Evolutionary conservation across 1,140 invertebrate genomes (phyloP).

Genomic region (Calosoma granatense): DNA sequence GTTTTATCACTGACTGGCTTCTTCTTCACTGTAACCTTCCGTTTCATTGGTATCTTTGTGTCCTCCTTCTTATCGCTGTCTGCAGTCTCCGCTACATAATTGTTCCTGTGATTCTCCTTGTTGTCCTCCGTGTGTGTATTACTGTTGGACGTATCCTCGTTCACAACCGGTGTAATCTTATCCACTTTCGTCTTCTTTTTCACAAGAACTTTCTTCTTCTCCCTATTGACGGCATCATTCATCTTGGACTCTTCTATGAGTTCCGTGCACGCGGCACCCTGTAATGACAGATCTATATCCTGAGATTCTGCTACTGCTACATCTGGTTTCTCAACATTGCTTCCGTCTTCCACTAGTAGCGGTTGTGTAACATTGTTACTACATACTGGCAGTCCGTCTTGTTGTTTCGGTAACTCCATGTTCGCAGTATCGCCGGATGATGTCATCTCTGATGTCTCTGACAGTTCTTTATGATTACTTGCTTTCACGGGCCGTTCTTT

Average conservation of each 20-base stretch:
- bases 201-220: slow-evolving; percentile 29
- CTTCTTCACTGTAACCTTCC: slow-evolving; percentile 28
- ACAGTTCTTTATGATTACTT: background rate
- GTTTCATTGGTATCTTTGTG: slow-evolving; percentile 25
- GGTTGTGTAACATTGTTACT: slow-evolving; percentile 32
- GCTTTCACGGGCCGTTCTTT: slow-evolving; percentile 37
- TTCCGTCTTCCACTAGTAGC: slow-evolving; percentile 25
- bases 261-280: slow-evolving; percentile 32
- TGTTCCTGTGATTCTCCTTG: slow-evolving; percentile 32
- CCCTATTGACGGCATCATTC: slow-evolving; percentile 21
- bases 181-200: slow-evolving; percentile 24
- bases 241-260: slow-evolving; percentile 31
- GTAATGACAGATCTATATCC: slow-evolving; percentile 19
- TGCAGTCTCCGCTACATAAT: slow-evolving; percentile 22
- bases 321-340: slow-evolving; percentile 23
- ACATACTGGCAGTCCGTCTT: slow-evolving; percentile 20
- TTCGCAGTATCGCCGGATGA: slow-evolving; percentile 19
- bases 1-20: slow-evolving; percentile 17
- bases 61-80: slow-evolving; percentile 17
- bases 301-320: slow-evolving; percentile 12
- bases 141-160: slow-evolving; percentile 8
- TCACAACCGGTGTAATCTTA: slow-evolving; percentile 25
- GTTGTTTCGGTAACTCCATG: no score
- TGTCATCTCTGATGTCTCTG: background rate
- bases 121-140: slow-evolving; percentile 17